Conservation (phyloP, 2,797 vertebrate genomes). For the Galagoides demidoff region DNA sequence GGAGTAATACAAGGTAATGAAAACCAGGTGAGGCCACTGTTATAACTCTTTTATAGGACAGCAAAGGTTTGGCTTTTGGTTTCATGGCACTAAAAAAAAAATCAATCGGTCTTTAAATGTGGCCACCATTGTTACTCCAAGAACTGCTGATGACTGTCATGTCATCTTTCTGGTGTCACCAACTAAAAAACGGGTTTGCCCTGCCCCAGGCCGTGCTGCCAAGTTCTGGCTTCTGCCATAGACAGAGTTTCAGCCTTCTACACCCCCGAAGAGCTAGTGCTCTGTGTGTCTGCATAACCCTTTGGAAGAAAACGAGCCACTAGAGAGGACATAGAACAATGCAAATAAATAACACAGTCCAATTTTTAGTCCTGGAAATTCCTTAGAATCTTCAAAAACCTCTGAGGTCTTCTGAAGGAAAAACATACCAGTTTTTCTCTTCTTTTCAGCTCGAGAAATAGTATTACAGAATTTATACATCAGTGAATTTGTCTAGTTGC, state of each 20-base stretch:
- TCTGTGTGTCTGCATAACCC: not conserved
- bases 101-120: not conserved
- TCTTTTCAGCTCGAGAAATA: not conserved
- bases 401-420: not conserved
- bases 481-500: not conserved
- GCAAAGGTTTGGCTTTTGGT: not conserved
- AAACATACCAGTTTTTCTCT: not conserved
- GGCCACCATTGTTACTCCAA: not conserved
- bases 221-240: not conserved
- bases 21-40: not conserved
- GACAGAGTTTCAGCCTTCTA: not conserved
- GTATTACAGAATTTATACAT: not conserved
- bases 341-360: not conserved
- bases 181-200: not conserved
- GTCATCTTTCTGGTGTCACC: not conserved
- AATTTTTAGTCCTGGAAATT: not conserved
- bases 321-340: not conserved
- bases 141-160: not conserved
- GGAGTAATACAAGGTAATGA: not conserved
- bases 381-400: not conserved
- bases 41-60: not conserved
- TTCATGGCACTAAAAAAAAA: not conserved
- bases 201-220: not conserved
- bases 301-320: not conserved
- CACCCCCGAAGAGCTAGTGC: accelerated